These are phyloP conservation scores for Sus cebifrons DNA, from an alignment of 2,797 vertebrate genomes.

Conservation along the genomic window DNA sequence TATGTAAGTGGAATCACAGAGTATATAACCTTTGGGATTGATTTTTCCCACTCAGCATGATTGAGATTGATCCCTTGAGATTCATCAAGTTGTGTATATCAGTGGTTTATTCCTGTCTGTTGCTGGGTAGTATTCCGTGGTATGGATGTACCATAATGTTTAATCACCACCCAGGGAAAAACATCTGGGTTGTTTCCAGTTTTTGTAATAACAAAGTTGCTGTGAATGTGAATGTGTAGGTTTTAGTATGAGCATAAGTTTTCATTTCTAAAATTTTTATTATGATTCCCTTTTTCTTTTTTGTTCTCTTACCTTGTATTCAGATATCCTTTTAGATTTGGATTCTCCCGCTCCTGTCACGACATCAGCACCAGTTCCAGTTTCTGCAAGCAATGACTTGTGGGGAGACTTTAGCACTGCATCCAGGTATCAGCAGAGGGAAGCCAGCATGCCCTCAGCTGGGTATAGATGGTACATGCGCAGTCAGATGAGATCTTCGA, in stretches of 20 bases:
- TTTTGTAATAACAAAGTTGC: not conserved
- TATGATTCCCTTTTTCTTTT: not conserved
- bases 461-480: not conserved
- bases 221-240: not conserved
- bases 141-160: not conserved
- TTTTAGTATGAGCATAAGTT: not conserved
- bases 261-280: constrained; percentile 5
- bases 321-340: constrained; percentile 95
- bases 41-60: constrained; percentile 14
- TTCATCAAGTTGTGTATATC: not conserved
- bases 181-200: not conserved
- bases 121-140: not conserved
- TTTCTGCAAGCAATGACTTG: constrained; percentile 91
- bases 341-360: constrained; percentile 93
- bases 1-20: not conserved
- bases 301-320: not conserved
- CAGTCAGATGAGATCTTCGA: not conserved
- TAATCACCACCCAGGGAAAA: not conserved
- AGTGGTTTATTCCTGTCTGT: not conserved
- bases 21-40: not conserved
- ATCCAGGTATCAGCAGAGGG: constrained; percentile 90
- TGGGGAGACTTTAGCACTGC: constrained; percentile 97
- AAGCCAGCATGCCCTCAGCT: not conserved
- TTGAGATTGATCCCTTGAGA: not conserved
- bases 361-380: constrained; percentile 86